These are phyloP conservation scores for Neolamprologus longior DNA, from an alignment of 2,113 vertebrate genomes.

Conservation along the genomic window DNA sequence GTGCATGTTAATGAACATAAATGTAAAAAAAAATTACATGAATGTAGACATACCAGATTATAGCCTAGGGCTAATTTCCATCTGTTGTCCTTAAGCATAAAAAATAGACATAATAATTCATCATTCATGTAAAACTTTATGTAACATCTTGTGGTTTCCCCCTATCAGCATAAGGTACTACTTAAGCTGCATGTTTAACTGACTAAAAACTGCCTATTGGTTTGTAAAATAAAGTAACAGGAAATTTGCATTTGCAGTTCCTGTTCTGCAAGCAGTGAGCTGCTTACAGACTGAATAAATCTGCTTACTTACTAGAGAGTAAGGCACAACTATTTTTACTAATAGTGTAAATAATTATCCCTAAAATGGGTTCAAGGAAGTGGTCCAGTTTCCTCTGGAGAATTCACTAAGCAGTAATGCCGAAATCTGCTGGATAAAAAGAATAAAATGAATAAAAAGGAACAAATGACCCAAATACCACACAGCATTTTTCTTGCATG, in stretches of 20 bases:
- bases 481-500: not conserved
- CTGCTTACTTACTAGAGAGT: not conserved
- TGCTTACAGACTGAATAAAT: not conserved
- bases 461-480: not conserved
- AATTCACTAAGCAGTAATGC: not conserved
- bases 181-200: fast-evolving
- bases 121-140: not conserved
- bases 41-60: too few species aligned
- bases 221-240: not conserved
- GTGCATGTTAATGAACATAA: too few species aligned
- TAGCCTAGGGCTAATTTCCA: too few species aligned
- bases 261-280: not conserved
- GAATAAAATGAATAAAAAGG: not conserved
- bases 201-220: not conserved
- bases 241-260: not conserved
- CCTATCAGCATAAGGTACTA: not conserved
- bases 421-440: not conserved
- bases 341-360: not conserved
- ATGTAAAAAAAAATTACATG: too few species aligned
- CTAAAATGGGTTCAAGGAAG: not conserved
- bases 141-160: not conserved
- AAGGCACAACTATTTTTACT: not conserved
- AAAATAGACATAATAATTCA: too few species aligned
- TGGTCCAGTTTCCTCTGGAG: not conserved
- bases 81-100: too few species aligned